phyloP scores from a whole-genome alignment of 1,140 invertebrate species.

The Antheraea pernyi region DNA sequence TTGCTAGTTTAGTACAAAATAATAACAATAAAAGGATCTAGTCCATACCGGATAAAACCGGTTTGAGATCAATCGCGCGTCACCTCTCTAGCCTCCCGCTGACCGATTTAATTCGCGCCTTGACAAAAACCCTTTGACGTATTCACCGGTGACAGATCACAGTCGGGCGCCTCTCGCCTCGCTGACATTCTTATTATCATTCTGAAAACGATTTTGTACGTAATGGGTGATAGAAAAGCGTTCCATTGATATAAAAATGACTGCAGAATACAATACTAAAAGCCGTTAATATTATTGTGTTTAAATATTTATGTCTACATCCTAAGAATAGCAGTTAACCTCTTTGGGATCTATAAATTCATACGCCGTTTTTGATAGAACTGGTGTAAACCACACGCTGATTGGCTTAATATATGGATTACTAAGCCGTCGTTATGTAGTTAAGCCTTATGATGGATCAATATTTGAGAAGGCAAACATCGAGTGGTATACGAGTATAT shows the following conservation, averaged over 20 bases:
- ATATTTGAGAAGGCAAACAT: too few relatives aligned
- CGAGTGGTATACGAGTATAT: too few relatives aligned
- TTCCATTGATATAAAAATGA: conserved; percentile 6
- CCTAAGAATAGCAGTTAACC: too few relatives aligned
- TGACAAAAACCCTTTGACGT: conserved; percentile 71
- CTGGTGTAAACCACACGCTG: too few relatives aligned
- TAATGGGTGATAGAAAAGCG: conserved; percentile 19
- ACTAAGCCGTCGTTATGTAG: too few relatives aligned
- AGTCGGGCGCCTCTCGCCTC: conserved; percentile 57
- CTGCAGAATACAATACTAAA: conserved; percentile 2
- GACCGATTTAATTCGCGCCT: conserved; percentile 69
- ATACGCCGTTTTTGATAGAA: too few relatives aligned
- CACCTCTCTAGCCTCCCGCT: conserved; percentile 58
- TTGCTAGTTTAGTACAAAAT: not conserved
- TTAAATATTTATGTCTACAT: not conserved
- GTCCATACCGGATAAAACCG: conserved; percentile 38
- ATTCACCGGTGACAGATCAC: conserved; percentile 64
- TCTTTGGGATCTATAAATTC: too few relatives aligned
- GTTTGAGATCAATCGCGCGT: conserved; percentile 49
- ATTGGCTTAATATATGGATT: too few relatives aligned
- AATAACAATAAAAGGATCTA: not conserved
- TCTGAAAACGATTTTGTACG: conserved; percentile 33
- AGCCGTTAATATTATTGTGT: not conserved
- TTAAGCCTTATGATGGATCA: too few relatives aligned
- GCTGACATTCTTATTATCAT: conserved; percentile 60